Conservation (phyloP, 2,797 vertebrate species). For the Etheostoma nigrum region DNA sequence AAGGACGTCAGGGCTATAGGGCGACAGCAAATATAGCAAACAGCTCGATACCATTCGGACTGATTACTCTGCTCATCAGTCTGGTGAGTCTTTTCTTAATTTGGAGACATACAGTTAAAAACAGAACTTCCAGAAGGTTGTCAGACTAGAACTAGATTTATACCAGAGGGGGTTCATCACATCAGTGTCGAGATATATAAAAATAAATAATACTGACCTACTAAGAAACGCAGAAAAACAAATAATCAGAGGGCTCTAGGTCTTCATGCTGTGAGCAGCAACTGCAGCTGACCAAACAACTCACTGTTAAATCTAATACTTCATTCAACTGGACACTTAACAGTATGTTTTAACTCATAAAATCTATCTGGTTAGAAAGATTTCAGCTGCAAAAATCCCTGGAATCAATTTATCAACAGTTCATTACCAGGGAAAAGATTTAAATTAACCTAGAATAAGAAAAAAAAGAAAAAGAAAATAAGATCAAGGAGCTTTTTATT, state of each 20-base stretch:
- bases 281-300: constrained; percentile 57
- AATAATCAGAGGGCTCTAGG: neutral
- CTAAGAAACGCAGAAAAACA: constrained; percentile 18
- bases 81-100: neutral
- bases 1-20: neutral
- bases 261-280: constrained; percentile 11
- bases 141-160: neutral
- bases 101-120: neutral
- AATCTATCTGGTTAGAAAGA: neutral
- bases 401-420: neutral
- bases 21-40: neutral
- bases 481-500: neutral
- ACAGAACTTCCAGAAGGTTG: neutral
- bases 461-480: neutral
- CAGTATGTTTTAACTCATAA: too few species aligned
- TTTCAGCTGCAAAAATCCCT: neutral
- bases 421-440: neutral
- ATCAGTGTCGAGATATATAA: neutral
- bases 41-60: too few species aligned
- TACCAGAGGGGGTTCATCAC: accelerated
- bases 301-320: neutral
- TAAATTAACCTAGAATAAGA: too few species aligned
- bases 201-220: neutral
- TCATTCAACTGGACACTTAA: neutral
- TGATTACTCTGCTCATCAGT: neutral